phyloP scores from a whole-genome alignment of 2,797 vertebrate species.

The Sphenodon punctatus region DNA sequence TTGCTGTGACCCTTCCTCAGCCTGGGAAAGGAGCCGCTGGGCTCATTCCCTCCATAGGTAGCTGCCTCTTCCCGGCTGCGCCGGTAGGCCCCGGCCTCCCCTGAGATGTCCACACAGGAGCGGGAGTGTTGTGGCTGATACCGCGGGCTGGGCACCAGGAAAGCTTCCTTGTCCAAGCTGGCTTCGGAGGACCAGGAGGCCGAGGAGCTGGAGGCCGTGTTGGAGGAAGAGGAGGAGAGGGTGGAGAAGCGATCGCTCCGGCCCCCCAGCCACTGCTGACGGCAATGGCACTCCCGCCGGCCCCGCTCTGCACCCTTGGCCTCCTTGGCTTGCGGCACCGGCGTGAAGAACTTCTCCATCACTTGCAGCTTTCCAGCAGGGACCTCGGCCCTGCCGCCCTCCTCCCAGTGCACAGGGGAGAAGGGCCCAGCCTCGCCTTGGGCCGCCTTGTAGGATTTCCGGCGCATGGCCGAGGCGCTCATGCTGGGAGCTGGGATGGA shows the following conservation, averaged over 20 bases:
- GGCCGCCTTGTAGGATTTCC: conserved; percentile 14
- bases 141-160: conserved; percentile 8
- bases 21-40: not conserved
- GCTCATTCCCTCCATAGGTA: not conserved
- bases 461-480: not conserved
- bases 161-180: conserved; percentile 66
- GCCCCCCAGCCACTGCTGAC: conserved; percentile 36
- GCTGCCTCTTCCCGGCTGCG: not conserved
- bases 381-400: not conserved
- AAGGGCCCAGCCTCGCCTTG: not conserved
- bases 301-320: not conserved
- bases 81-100: conserved; percentile 29
- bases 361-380: conserved; percentile 38
- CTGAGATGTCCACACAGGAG: conserved; percentile 80
- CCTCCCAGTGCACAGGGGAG: not conserved
- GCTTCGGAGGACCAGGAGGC: conserved; percentile 71
- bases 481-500: not conserved
- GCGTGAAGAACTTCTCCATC: conserved; percentile 74
- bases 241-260: conserved; percentile 64
- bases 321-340: conserved; percentile 63
- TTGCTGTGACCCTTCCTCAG: not conserved
- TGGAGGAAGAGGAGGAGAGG: conserved; percentile 65
- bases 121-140: conserved; percentile 70
- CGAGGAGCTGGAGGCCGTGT: conserved; percentile 37
- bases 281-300: conserved; percentile 40